These are phyloP conservation scores for Cossypha caffra DNA, from an alignment of 2,797 vertebrate genomes.

Conservation along the genomic window DNA sequence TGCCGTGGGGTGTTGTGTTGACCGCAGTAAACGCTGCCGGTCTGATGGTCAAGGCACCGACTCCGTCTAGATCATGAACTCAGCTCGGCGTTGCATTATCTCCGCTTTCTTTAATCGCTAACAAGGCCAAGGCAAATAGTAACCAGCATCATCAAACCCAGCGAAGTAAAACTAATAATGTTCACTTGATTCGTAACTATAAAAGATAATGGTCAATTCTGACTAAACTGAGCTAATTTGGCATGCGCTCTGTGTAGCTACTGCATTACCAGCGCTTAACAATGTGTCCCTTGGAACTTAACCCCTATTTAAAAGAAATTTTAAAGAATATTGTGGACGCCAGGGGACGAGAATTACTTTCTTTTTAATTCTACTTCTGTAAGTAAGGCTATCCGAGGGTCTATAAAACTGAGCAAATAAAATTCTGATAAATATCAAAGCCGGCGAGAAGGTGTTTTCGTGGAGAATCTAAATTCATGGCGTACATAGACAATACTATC, in stretches of 20 bases:
- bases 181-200: slow-evolving; percentile 76
- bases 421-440: slow-evolving; percentile 61
- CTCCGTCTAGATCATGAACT: slow-evolving; percentile 56
- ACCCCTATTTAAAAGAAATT: slow-evolving; percentile 60
- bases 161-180: slow-evolving; percentile 72
- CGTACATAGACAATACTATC: slow-evolving; percentile 8
- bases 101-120: slow-evolving; percentile 69
- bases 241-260: slow-evolving; percentile 59
- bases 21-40: background rate
- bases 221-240: slow-evolving; percentile 69
- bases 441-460: background rate
- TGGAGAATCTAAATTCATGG: slow-evolving; percentile 17
- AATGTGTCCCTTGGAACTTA: slow-evolving; percentile 70
- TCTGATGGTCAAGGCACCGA: slow-evolving; percentile 68
- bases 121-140: slow-evolving; percentile 76
- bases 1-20: background rate
- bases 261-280: slow-evolving; percentile 69
- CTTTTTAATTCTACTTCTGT: slow-evolving; percentile 45
- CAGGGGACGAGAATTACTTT: slow-evolving; percentile 32
- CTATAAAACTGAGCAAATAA: slow-evolving; percentile 61
- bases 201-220: slow-evolving; percentile 79
- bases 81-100: slow-evolving; percentile 4
- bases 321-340: slow-evolving; percentile 59
- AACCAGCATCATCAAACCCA: slow-evolving; percentile 54
- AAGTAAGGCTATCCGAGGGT: slow-evolving; percentile 42